phyloP scores from a whole-genome alignment of 53 echinoderm and acorn worm species.

The Zoroaster sp. region DNA sequence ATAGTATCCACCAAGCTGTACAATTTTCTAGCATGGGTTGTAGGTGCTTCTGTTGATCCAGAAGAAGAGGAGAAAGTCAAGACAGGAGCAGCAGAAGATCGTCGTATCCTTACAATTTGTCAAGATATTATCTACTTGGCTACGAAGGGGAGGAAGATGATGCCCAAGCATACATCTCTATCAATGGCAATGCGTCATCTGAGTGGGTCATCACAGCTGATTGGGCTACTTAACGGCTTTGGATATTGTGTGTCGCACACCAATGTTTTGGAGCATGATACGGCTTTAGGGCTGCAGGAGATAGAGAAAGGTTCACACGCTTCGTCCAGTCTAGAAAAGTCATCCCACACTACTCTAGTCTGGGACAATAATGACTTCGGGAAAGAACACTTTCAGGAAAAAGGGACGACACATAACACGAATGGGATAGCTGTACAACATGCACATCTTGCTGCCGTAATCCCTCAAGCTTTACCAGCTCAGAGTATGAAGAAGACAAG shows the following conservation, averaged over 20 bases:
- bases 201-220: conserved; percentile 39
- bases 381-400: not conserved
- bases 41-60: conserved; percentile 13
- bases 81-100: not conserved
- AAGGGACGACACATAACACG: conserved; percentile 27
- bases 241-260: conserved; percentile 36
- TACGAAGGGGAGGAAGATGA: not conserved
- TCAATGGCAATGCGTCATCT: conserved; percentile 38
- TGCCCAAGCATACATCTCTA: conserved; percentile 3
- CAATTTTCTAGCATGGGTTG: conserved; percentile 66
- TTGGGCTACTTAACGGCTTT: conserved; percentile 26
- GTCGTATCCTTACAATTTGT: conserved; percentile 12
- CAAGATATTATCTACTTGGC: conserved; percentile 26
- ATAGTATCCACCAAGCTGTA: conserved; percentile 24
- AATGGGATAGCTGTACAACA: conserved; percentile 33
- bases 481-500: too few species aligned
- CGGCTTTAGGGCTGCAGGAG: not conserved
- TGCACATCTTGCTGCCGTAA: not conserved
- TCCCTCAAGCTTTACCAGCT: not conserved
- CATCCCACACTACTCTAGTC: not conserved
- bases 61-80: not conserved
- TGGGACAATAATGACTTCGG: conserved; percentile 9
- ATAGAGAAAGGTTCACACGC: not conserved
- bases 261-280: not conserved
- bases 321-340: not conserved